Evolutionary conservation across 2,113 vertebrate species (phyloP), one percentile per base, ranked within the genome.

Genomic region (Prinia subflava): DNA sequence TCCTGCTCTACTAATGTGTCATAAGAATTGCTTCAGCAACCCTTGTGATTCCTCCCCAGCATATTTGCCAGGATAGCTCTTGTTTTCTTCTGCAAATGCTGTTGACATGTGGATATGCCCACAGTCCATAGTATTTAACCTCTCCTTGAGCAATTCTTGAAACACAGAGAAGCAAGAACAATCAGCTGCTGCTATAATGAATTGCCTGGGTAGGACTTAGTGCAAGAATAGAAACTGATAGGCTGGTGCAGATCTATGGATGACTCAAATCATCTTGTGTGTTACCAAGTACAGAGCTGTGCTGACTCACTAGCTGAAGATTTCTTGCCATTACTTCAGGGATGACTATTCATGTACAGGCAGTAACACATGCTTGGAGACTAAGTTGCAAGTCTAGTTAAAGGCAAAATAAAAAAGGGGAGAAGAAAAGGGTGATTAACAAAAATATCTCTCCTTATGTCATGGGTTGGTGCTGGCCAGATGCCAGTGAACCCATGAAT

Each of bases 1-100:
- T 50, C 86, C 81, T 92, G 83, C 68, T 90, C 46, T 83, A 63
- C 44, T 90, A 86, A 94, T 59, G 91, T 90, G 86, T 94, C 95
- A 96, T 42, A 31, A 9, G 47, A 89, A 94, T 79, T 91, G 84
- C 65, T 96, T 94, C 84, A 92, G 78, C 52, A 92, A 42, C 8
- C 28, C 59, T 67, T 70, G 42, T 52, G 64, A 67, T 87, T 84
- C 74, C 85, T 91, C 47, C 68, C 44, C 52, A 55, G 49, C 59
- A 24, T 3, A 14, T 86, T 62, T 83, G 67, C n/a, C n/a, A n/a
- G n/a, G n/a, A n/a, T n/a, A n/a, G n/a, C 30, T 93, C 86, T 92
- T 10, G 0, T 83, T 87, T 86, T 81, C 59, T 77, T 83, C 52
- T 22, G 9, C 69, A 63, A 67, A 55, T 24, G 10, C 57, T 41